Percentiles rank a stretch among this genome's conserved stretches.
phyloP scores from a whole-genome alignment of 2,888 invertebrate genomes.

The Macrosiphum euphorbiae region DNA sequence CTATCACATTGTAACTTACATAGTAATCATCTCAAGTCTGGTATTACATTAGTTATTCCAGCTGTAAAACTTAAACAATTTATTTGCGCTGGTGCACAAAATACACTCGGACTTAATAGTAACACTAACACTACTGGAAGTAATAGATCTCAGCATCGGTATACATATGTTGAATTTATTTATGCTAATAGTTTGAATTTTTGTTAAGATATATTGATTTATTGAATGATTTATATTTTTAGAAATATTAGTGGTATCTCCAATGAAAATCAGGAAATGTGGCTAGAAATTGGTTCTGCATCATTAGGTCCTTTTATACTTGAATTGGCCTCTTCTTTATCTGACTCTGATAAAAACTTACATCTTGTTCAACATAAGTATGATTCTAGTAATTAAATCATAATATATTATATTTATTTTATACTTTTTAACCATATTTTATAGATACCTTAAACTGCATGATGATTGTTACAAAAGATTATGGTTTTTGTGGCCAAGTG shows the following conservation, averaged over 20 bases:
- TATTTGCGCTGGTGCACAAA: constrained; percentile 73
- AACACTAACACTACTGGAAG: constrained; percentile 79
- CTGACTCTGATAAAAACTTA: constrained; percentile 82
- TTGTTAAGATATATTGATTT: constrained; percentile 11
- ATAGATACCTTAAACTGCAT: constrained; percentile 80
- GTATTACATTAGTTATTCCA: constrained; percentile 88
- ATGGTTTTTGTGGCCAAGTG: constrained; percentile 92
- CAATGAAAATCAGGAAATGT: constrained; percentile 76
- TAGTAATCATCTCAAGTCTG: constrained; percentile 89
- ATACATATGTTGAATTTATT: constrained; percentile 8
- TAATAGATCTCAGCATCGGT: constrained; percentile 72
- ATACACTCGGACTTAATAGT: constrained; percentile 70
- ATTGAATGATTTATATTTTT: constrained; percentile 52
- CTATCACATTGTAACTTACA: constrained; percentile 95
- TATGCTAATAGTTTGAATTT: background rate
- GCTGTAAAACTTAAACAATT: constrained; percentile 79
- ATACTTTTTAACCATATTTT: background rate
- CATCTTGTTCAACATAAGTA: constrained; percentile 85
- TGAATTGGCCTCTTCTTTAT: constrained; percentile 88
- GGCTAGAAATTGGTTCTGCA: constrained; percentile 93
- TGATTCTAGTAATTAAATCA: constrained; percentile 64
- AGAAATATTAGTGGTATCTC: constrained; percentile 51
- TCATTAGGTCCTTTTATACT: constrained; percentile 91
- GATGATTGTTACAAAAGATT: constrained; percentile 88
- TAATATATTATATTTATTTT: background rate